phyloP scores from a whole-genome alignment of 2,888 invertebrate species.

The Patella pellucida region DNA sequence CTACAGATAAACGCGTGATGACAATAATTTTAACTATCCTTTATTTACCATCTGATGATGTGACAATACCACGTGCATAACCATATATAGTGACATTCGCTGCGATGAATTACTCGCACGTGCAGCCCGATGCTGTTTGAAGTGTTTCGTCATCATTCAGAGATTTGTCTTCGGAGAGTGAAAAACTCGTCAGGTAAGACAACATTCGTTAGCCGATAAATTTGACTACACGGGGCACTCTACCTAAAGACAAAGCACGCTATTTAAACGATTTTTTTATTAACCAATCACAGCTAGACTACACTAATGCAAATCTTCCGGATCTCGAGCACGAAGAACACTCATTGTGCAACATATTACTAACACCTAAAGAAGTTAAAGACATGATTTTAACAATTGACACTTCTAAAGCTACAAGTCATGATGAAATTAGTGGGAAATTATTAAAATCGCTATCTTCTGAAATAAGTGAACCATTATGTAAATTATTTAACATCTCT shows the following conservation, averaged over 20 bases:
- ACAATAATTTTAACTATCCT: too few species aligned
- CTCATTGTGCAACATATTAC: neutral
- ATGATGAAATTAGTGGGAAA: neutral
- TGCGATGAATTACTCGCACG: too few species aligned
- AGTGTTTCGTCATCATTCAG: too few species aligned
- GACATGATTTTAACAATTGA: neutral
- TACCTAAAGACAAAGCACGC: neutral
- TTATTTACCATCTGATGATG: too few species aligned
- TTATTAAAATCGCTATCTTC: neutral
- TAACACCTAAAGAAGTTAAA: neutral
- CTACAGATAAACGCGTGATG: too few species aligned
- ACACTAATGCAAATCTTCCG: constrained; percentile 2
- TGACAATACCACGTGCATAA: too few species aligned
- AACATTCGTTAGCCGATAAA: too few species aligned
- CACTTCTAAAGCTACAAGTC: neutral
- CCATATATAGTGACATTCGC: too few species aligned
- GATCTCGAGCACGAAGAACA: neutral
- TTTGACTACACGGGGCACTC: too few species aligned
- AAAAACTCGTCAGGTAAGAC: too few species aligned
- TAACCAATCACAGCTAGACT: neutral
- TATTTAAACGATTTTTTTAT: neutral
- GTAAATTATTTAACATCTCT: neutral
- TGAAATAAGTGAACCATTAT: neutral
- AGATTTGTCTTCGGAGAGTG: too few species aligned
- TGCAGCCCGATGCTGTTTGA: too few species aligned